Base-by-base conservation (phyloP, 2,888 invertebrate genomes). In the Pachliopta kotzebuea region DNA sequence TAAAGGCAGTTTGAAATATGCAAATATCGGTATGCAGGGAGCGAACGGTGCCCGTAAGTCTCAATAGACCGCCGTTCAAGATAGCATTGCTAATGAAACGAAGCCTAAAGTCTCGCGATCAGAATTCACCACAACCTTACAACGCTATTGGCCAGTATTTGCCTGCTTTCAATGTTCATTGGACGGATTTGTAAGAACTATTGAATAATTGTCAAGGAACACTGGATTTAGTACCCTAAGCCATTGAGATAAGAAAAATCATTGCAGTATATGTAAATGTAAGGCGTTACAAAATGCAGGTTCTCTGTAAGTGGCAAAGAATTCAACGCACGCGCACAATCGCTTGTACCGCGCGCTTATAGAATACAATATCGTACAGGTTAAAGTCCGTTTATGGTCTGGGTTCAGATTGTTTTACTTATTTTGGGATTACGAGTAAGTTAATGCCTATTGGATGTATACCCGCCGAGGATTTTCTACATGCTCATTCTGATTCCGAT, bases 371-470 rank as follows among this genome's bases (percentile, higher is more conserved):
- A 84, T 80, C 68, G 72, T 71, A 76, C 37, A 77, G 76, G 80
- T 78, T 76, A 77, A 79, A 77, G 79, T 73, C 83, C 80, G 72
- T 80, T 73, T 84, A 85, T 76, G 83, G 84, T 72, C 72, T 76
- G 84, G 79, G 83, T 84, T 84, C 77, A 80, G 81, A 86, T 83
- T 79, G 80, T 78, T 82, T 82, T 78, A 76, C 77, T 82, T 84
- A 80, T 85, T 84, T 85, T 81, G 78, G 76, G 75, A 77, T 75
- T 70, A 70, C 71, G 70, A 71, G 60, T 54, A 29, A 58, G 49
- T 20, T 49, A 55, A 37, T 45, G 58, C 49, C 55, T 37, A 21
- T 45, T 60, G 56, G 52, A 52, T 45, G 21, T 24, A 56, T 29
- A n/a, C 29, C 17, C 9, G n/a, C 20, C 0, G 20, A 9, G 57